Evolutionary conservation across 2,888 invertebrate genomes (phyloP).

Genomic region (Cryptophagus acutangulus): DNA sequence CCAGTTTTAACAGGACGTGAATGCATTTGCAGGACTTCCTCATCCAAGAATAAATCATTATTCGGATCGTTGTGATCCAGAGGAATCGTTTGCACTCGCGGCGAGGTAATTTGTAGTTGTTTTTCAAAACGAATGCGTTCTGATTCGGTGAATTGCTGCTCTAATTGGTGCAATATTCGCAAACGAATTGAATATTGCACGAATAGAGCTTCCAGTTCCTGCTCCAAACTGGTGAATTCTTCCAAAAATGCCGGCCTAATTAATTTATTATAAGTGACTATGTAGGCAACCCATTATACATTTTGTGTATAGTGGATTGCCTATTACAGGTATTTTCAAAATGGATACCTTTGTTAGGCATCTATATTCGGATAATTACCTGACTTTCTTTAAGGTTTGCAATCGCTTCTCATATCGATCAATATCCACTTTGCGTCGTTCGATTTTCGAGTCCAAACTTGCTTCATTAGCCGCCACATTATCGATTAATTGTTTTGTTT

Average conservation of each 20-base stretch:
- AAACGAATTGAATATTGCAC: slow-evolving; percentile 83
- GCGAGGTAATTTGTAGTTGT: slow-evolving; percentile 58
- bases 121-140: slow-evolving; percentile 74
- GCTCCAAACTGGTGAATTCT: slow-evolving; percentile 86
- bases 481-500: slow-evolving; percentile 71
- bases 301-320: neutral
- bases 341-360: too few species aligned
- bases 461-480: slow-evolving; percentile 84
- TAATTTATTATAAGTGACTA: too few species aligned
- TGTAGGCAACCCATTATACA: too few species aligned
- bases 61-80: slow-evolving; percentile 33
- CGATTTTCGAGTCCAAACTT: slow-evolving; percentile 85
- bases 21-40: slow-evolving; percentile 31
- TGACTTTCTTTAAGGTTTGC: slow-evolving; percentile 89
- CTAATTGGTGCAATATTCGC: slow-evolving; percentile 83
- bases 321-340: neutral
- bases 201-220: slow-evolving; percentile 77
- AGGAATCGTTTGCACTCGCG: slow-evolving; percentile 54
- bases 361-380: too few species aligned
- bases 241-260: slow-evolving; percentile 94
- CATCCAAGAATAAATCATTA: slow-evolving; percentile 33
- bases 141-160: slow-evolving; percentile 77
- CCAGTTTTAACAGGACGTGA: slow-evolving; percentile 32
- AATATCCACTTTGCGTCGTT: slow-evolving; percentile 82
- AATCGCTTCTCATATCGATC: slow-evolving; percentile 90